phyloP scores from a whole-genome alignment of 2,888 invertebrate genomes.

The Andrena fulva region DNA sequence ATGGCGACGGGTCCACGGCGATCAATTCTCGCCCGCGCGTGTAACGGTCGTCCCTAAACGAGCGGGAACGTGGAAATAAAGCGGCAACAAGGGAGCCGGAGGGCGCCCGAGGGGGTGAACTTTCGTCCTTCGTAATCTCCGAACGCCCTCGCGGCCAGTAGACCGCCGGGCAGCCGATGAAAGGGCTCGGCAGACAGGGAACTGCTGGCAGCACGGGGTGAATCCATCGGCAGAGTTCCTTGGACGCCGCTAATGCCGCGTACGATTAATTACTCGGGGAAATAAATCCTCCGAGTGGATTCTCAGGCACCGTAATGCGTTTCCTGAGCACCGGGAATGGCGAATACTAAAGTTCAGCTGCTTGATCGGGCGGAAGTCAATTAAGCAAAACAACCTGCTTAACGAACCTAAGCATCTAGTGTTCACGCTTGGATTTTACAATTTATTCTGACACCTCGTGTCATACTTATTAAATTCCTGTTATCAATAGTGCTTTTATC shows the following conservation, averaged over 20 bases:
- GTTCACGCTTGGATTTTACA: too few species aligned
- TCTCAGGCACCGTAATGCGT: background rate
- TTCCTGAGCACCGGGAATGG: background rate
- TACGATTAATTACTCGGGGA: background rate
- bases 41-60: constrained; percentile 21
- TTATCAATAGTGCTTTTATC: too few species aligned
- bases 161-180: background rate
- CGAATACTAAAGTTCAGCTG: too few species aligned
- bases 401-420: too few species aligned
- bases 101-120: background rate
- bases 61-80: constrained; percentile 16
- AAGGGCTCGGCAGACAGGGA: background rate
- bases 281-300: background rate
- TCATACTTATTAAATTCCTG: too few species aligned
- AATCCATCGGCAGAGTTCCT: background rate
- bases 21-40: constrained; percentile 26
- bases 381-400: too few species aligned
- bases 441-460: too few species aligned
- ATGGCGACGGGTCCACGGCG: background rate
- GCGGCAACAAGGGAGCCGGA: background rate
- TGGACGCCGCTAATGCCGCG: background rate
- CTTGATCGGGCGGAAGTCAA: too few species aligned
- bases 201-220: background rate
- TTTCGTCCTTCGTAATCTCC: constrained; percentile 31
- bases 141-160: background rate